These are phyloP conservation scores for Cephus rjabovi DNA, from an alignment of 2,888 invertebrate genomes.

Conservation along the genomic window DNA sequence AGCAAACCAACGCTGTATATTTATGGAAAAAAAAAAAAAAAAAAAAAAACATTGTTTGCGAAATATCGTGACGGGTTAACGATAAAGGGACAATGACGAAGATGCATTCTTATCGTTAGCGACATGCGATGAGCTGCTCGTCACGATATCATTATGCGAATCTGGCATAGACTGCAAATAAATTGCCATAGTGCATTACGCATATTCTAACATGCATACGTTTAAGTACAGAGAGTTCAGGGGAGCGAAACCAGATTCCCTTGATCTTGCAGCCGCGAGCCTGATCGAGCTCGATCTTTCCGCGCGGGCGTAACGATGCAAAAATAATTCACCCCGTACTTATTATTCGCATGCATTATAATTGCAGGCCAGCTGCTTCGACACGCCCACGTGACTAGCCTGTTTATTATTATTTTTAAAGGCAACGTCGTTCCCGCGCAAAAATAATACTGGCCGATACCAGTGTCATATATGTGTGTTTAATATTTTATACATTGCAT, in stretches of 20 bases:
- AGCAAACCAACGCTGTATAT: not conserved
- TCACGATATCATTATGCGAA: not conserved
- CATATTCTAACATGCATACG: not conserved
- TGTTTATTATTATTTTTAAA: not conserved
- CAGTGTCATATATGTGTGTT: not conserved
- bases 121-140: not conserved
- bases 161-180: not conserved
- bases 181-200: not conserved
- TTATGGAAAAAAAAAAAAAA: not conserved
- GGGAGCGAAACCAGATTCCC: constrained; percentile 49
- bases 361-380: not conserved
- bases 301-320: constrained; percentile 10
- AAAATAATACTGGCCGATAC: not conserved
- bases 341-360: constrained; percentile 3
- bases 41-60: not conserved
- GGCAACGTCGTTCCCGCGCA: not conserved
- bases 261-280: constrained; percentile 47
- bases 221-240: not conserved
- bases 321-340: not conserved
- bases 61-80: not conserved
- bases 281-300: constrained; percentile 1
- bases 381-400: not conserved
- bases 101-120: not conserved
- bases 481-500: not conserved
- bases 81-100: not conserved